Evolutionary conservation across 2,888 invertebrate genomes (phyloP).

Genomic region (Platycnemis pennipes): DNA sequence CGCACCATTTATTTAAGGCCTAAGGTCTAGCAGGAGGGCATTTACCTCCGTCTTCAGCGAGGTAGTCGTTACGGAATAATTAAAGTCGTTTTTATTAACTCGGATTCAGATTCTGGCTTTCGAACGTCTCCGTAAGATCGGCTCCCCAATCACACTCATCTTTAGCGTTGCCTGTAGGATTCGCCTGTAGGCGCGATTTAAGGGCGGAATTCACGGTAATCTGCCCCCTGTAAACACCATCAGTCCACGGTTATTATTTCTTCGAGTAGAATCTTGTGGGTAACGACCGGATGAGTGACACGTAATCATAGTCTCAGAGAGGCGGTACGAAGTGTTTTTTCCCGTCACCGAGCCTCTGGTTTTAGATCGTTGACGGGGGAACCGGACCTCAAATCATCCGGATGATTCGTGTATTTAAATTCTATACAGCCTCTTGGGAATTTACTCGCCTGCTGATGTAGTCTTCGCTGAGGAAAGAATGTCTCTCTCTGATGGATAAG

Average conservation of each 20-base stretch:
- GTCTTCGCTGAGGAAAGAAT: neutral
- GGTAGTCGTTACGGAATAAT: neutral
- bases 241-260: slow-evolving; percentile 6
- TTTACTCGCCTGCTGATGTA: neutral
- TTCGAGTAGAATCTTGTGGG: slow-evolving; percentile 18
- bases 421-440: neutral
- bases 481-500: neutral
- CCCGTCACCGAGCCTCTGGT: neutral
- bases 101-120: neutral
- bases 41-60: neutral
- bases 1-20: neutral
- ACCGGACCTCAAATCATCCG: neutral
- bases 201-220: neutral
- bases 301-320: slow-evolving; percentile 43
- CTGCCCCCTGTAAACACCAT: neutral
- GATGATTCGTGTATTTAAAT: neutral
- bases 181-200: neutral
- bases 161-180: neutral
- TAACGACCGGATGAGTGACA: slow-evolving; percentile 30
- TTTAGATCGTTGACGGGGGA: too few species aligned
- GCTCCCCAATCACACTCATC: neutral
- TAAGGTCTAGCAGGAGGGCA: too few species aligned
- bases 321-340: neutral
- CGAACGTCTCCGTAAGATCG: neutral
- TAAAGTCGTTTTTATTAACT: neutral